These are phyloP conservation scores for Aphyosemion australe DNA, from an alignment of 2,113 vertebrate genomes.

Conservation along the genomic window DNA sequence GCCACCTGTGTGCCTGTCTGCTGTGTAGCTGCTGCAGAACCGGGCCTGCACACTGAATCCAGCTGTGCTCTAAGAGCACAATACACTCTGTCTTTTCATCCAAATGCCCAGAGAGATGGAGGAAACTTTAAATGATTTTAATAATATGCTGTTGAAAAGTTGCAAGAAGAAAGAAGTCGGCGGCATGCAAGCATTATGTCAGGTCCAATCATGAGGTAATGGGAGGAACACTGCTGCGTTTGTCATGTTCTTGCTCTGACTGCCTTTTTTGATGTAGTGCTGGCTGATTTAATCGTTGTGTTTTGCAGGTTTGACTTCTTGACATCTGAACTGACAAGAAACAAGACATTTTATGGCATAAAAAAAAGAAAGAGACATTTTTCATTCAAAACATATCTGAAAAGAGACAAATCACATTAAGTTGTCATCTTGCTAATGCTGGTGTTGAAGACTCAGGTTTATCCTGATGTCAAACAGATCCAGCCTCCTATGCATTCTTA, in stretches of 20 bases:
- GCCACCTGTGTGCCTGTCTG: conserved; percentile 70
- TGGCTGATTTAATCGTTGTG: conserved; percentile 21
- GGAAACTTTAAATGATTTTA: conserved; percentile 69
- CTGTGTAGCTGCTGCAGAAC: conserved; percentile 30
- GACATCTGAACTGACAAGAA: conserved; percentile 22
- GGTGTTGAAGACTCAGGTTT: too few species aligned
- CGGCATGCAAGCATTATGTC: conserved; percentile 62
- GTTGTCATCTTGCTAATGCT: too few species aligned
- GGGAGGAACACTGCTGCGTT: conserved; percentile 32
- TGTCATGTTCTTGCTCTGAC: conserved; percentile 22
- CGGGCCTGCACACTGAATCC: conserved; percentile 36
- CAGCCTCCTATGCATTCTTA: too few species aligned
- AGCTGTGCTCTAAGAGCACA: conserved; percentile 59
- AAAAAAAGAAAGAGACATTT: background rate
- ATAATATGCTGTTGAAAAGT: conserved; percentile 72
- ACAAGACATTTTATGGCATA: conserved; percentile 9
- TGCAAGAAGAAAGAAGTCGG: conserved; percentile 36
- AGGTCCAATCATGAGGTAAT: conserved; percentile 57
- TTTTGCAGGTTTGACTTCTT: conserved; percentile 17
- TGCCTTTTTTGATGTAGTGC: conserved; percentile 21
- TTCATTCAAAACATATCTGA: background rate
- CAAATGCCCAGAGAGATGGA: conserved; percentile 29
- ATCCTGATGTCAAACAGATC: too few species aligned
- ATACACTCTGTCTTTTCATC: conserved; percentile 59
- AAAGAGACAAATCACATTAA: too few species aligned